phyloP scores from a whole-genome alignment of 2,797 vertebrate species.

The Acestrorhynchus altus region DNA sequence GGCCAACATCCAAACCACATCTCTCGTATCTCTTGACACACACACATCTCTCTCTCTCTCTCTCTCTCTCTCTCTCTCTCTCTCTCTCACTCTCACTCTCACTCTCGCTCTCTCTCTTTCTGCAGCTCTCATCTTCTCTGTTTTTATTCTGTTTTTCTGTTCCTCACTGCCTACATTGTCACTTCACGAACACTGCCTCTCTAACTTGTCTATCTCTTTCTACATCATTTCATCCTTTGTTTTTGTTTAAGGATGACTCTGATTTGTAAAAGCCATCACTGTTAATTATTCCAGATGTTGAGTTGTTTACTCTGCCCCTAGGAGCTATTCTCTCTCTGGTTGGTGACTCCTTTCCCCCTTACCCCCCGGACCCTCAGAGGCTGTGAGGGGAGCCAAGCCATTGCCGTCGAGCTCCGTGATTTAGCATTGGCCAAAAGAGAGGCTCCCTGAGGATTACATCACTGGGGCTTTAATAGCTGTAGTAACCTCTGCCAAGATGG shows the following conservation, averaged over 20 bases:
- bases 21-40: background rate
- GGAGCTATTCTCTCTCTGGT: background rate
- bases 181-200: background rate
- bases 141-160: background rate
- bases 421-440: constrained; percentile 81
- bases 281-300: constrained; percentile 34
- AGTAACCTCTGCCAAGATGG: constrained; percentile 53
- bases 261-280: background rate
- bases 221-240: background rate
- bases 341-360: constrained; percentile 23
- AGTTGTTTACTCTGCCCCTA: constrained; percentile 2
- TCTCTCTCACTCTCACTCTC: background rate
- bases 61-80: background rate
- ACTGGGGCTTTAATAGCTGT: constrained; percentile 62
- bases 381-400: constrained; percentile 39
- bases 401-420: constrained; percentile 70
- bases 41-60: background rate
- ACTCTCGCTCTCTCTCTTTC: background rate
- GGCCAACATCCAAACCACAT: too few relatives aligned
- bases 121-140: background rate
- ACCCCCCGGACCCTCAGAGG: constrained; percentile 22
- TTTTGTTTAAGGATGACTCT: background rate
- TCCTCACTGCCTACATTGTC: background rate
- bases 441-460: constrained; percentile 85
- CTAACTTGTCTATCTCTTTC: too few relatives aligned